Conservation (phyloP, 2,797 vertebrate genomes). For the Tenualosa thibaudeaui region DNA sequence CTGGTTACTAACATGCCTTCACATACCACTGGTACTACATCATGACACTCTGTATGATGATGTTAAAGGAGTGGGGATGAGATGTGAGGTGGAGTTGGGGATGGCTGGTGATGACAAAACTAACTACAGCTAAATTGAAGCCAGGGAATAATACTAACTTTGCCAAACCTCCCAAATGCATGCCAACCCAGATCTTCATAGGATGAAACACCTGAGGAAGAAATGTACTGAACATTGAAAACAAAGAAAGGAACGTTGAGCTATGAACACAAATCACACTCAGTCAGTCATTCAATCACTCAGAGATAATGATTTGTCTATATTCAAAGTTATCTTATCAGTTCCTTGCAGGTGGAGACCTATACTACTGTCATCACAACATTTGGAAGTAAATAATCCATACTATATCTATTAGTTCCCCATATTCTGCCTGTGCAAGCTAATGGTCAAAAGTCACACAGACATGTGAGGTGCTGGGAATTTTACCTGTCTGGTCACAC, state of each 20-base stretch:
- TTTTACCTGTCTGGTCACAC: slow-evolving; percentile 91
- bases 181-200: slow-evolving; percentile 88
- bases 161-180: slow-evolving; percentile 85
- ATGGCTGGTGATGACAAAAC: neutral
- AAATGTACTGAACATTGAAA: slow-evolving; percentile 22
- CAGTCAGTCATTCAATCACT: neutral
- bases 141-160: slow-evolving; percentile 69
- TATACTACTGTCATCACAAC: neutral
- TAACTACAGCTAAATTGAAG: slow-evolving; percentile 25
- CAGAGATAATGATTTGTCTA: slow-evolving; percentile 27
- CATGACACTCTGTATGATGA: neutral
- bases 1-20: neutral
- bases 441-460: slow-evolving; percentile 14
- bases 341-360: slow-evolving; percentile 14
- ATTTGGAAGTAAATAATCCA: neutral
- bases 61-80: neutral
- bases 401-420: neutral
- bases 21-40: neutral
- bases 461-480: neutral
- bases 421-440: neutral
- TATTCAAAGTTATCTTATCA: neutral
- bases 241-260: neutral
- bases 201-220: slow-evolving; percentile 82
- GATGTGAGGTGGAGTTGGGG: neutral
- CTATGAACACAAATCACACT: neutral